phyloP scores from a whole-genome alignment of 2,113 vertebrate genomes.

The Melanocharis versteri region DNA sequence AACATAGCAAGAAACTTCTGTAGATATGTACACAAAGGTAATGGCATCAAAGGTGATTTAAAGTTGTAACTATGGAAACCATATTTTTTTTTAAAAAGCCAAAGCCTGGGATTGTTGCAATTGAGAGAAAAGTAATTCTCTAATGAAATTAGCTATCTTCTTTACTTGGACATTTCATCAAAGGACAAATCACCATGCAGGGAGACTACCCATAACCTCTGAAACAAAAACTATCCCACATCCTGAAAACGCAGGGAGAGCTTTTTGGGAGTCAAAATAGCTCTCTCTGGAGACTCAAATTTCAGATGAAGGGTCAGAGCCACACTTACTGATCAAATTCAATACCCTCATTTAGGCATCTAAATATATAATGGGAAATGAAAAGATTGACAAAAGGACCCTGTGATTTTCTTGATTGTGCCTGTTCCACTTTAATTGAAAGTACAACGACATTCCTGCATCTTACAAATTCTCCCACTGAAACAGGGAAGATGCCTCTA shows the following conservation, averaged over 20 bases:
- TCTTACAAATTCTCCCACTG: background rate
- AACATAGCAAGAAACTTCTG: background rate
- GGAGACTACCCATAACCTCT: background rate
- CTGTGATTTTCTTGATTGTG: background rate
- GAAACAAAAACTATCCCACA: background rate
- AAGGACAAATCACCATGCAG: background rate
- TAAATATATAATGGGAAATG: background rate
- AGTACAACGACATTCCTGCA: accelerated
- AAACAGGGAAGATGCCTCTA: background rate
- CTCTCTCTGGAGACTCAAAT: background rate
- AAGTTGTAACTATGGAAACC: background rate
- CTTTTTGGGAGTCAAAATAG: background rate
- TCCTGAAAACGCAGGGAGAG: background rate
- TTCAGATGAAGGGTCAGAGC: background rate
- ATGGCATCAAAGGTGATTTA: background rate
- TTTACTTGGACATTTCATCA: background rate
- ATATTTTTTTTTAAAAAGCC: background rate
- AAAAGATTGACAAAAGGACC: background rate
- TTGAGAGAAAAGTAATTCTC: background rate
- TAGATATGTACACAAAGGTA: background rate
- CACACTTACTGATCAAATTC: background rate
- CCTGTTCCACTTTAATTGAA: background rate
- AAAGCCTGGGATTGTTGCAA: background rate
- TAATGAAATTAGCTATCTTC: background rate
- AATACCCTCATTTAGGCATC: background rate